phyloP scores from a whole-genome alignment of 2,797 vertebrate species.

The Uromys caudimaculatus region DNA sequence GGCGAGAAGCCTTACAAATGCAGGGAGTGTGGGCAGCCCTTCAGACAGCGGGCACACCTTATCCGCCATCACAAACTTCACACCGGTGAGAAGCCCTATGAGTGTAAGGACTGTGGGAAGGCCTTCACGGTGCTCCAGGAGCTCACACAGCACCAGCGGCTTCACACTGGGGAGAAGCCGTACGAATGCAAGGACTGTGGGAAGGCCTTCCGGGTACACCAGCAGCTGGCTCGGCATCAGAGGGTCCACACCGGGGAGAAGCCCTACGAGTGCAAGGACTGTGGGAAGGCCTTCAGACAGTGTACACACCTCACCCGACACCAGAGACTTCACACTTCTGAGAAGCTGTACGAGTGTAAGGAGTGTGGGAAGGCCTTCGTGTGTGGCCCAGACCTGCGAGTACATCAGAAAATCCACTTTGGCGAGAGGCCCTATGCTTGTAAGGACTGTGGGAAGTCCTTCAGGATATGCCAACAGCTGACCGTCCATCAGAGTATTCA shows the following conservation, averaged over 20 bases:
- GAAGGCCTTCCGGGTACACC: slow-evolving; percentile 76
- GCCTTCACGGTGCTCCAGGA: slow-evolving; percentile 79
- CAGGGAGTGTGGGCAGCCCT: slow-evolving; percentile 79
- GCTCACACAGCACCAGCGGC: slow-evolving; percentile 78
- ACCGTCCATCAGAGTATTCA: slow-evolving; percentile 84
- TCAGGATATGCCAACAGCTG: slow-evolving; percentile 83
- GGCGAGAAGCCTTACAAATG: slow-evolving; percentile 80
- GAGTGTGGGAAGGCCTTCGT: slow-evolving; percentile 82
- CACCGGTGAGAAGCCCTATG: slow-evolving; percentile 80
- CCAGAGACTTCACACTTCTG: slow-evolving; percentile 78
- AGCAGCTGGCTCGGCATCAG: slow-evolving; percentile 78
- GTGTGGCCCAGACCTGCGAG: slow-evolving; percentile 82
- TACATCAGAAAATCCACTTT: slow-evolving; percentile 82
- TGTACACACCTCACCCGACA: slow-evolving; percentile 80
- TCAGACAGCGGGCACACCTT: slow-evolving; percentile 79
- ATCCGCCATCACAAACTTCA: slow-evolving; percentile 80
- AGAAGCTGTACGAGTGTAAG: slow-evolving; percentile 80
- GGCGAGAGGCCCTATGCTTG: slow-evolving; percentile 82
- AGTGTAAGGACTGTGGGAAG: slow-evolving; percentile 80
- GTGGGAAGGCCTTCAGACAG: slow-evolving; percentile 80
- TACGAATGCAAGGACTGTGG: slow-evolving; percentile 82
- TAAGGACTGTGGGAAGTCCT: slow-evolving; percentile 84
- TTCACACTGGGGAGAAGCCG: slow-evolving; percentile 82
- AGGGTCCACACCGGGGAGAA: slow-evolving; percentile 81
- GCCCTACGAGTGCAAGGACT: slow-evolving; percentile 80